phyloP scores from a whole-genome alignment of 2,888 invertebrate species.

The Xanthia togata region DNA sequence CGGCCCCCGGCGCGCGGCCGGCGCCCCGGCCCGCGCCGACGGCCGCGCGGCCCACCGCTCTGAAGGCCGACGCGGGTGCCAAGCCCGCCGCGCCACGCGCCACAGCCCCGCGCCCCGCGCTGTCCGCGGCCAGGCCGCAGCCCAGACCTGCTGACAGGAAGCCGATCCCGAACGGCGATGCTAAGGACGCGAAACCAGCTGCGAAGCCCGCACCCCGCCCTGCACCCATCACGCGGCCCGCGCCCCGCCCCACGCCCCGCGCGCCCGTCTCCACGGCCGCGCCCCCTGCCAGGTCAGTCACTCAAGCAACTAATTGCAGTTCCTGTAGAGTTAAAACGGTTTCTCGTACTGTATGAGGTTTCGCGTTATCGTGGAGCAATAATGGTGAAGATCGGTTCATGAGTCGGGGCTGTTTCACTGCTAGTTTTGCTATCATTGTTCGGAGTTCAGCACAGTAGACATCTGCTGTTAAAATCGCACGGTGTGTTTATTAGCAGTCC shows the following conservation, averaged over 20 bases:
- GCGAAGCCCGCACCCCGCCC: slow-evolving; percentile 67
- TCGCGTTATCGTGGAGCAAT: too few species aligned
- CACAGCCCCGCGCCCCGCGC: slow-evolving; percentile 68
- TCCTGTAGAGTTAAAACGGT: too few species aligned
- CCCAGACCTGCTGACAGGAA: slow-evolving; percentile 85
- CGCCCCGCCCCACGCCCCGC: slow-evolving; percentile 65
- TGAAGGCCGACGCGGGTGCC: slow-evolving; percentile 46
- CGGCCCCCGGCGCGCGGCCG: slow-evolving; percentile 47
- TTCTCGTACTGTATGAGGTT: too few species aligned
- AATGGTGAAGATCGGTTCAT: too few species aligned
- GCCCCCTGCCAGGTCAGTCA: slow-evolving; percentile 73
- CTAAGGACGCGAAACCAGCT: slow-evolving; percentile 77
- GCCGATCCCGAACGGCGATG: slow-evolving; percentile 90
- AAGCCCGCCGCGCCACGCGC: slow-evolving; percentile 60
- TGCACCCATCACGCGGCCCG: slow-evolving; percentile 68
- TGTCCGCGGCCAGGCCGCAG: slow-evolving; percentile 68
- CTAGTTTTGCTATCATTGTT: too few species aligned
- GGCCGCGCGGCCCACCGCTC: slow-evolving; percentile 59
- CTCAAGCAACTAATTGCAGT: neutral
- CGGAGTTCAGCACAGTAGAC: too few species aligned
- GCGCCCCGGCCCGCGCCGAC: slow-evolving; percentile 46
- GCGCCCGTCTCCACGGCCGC: slow-evolving; percentile 63
- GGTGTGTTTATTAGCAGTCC: too few species aligned
- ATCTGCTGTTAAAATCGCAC: too few species aligned
- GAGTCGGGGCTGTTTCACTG: too few species aligned